A percentile compares a stretch with the other conserved stretches of the same genome.
Conservation (phyloP, 2,113 vertebrate genomes). For the Brachyhypopomus occidentalis region DNA sequence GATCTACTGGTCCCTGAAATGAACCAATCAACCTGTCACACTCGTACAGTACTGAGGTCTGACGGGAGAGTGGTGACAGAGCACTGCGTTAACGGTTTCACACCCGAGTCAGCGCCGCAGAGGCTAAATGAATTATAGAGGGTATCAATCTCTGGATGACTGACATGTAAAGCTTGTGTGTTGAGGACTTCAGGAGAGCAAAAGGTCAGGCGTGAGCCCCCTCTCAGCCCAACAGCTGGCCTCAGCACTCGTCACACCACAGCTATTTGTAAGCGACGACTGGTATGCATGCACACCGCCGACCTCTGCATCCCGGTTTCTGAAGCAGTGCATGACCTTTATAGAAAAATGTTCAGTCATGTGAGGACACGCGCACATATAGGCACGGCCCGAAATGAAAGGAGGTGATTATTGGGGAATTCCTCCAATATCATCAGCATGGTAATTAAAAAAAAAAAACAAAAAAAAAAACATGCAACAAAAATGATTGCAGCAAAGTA, state of each 20-base stretch:
- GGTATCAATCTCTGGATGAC: conserved; percentile 7
- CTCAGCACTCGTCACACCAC: neutral
- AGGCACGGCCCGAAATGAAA: too few species aligned
- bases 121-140: neutral
- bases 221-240: conserved; percentile 8
- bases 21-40: neutral
- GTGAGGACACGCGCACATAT: neutral
- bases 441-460: too few species aligned
- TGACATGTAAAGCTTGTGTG: conserved; percentile 9
- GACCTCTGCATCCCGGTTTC: neutral
- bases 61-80: too few species aligned
- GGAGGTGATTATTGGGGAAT: too few species aligned
- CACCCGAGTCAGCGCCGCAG: too few species aligned
- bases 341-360: neutral
- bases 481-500: too few species aligned
- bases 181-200: neutral
- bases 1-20: conserved; percentile 3
- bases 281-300: neutral
- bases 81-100: too few species aligned
- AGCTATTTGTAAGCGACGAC: conserved; percentile 27
- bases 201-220: neutral
- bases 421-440: too few species aligned
- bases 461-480: too few species aligned
- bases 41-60: too few species aligned
- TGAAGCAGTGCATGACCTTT: neutral